phyloP scores from a whole-genome alignment of 2,113 vertebrate genomes.

The Rhinolophus sinicus region DNA sequence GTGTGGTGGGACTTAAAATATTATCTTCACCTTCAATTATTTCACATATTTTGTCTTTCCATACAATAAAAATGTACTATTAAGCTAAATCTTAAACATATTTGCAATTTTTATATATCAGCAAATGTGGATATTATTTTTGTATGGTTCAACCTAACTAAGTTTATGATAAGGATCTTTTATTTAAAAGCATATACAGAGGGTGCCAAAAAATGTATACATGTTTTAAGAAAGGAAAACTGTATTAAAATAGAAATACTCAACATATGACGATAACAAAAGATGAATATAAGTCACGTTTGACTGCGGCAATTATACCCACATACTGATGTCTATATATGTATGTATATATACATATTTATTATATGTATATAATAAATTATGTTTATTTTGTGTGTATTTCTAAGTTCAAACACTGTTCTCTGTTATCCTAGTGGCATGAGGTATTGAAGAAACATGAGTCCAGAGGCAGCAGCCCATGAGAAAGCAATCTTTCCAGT shows the following conservation, averaged over 20 bases:
- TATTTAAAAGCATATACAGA: not conserved
- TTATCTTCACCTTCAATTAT: not conserved
- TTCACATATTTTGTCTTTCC: not conserved
- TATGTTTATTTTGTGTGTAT: not conserved
- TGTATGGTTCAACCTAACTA: not conserved
- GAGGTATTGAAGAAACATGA: not conserved
- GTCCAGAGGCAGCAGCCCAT: not conserved
- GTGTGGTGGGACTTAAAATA: not conserved
- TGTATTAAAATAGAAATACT: too few species aligned
- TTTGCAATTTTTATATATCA: not conserved
- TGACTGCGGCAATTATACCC: too few species aligned
- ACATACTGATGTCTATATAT: too few species aligned
- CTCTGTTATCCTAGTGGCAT: not conserved
- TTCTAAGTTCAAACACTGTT: not conserved
- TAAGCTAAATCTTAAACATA: not conserved
- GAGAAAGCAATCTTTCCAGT: not conserved
- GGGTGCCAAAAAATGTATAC: too few species aligned
- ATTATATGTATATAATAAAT: not conserved
- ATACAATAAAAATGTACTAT: not conserved
- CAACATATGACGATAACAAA: too few species aligned
- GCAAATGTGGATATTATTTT: not conserved
- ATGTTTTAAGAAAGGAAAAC: too few species aligned
- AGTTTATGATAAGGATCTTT: not conserved
- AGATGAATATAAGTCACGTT: too few species aligned
- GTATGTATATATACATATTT: not conserved